Percentiles rank a stretch among this genome's conserved stretches.
These are phyloP conservation scores for Pollenia griseotomentosa DNA, from an alignment of 2,888 invertebrate genomes.

Conservation along the genomic window DNA sequence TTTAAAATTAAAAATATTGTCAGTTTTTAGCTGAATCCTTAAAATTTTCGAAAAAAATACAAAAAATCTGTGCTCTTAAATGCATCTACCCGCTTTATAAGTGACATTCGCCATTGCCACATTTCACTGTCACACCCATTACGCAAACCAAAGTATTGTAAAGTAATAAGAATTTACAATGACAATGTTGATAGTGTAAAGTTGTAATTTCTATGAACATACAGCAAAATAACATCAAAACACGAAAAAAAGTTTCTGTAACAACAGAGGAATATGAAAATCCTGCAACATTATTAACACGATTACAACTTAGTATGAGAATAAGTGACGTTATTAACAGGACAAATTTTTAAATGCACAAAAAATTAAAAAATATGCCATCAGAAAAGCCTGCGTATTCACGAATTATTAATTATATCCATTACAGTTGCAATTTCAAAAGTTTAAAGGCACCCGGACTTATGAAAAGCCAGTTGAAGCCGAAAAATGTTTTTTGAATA, in stretches of 20 bases:
- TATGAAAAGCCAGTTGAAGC: no score
- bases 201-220: conserved; percentile 22
- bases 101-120: neutral
- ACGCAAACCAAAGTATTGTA: neutral
- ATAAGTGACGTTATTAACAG: conserved; percentile 23
- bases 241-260: neutral
- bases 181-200: conserved; percentile 28
- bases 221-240: neutral
- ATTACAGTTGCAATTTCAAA: no score
- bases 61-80: neutral
- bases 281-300: conserved; percentile 44
- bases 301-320: conserved; percentile 9
- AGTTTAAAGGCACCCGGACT: no score
- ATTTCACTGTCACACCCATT: conserved; percentile 1
- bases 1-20: no score
- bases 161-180: conserved; percentile 1
- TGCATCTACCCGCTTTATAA: neutral
- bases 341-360: no score
- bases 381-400: no score
- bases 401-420: no score
- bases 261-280: conserved; percentile 6
- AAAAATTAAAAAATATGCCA: no score
- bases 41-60: no score
- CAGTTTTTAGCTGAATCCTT: no score
- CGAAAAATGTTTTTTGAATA: no score